phyloP scores from a whole-genome alignment of 1,140 invertebrate species.

The Panulirus ornatus region DNA sequence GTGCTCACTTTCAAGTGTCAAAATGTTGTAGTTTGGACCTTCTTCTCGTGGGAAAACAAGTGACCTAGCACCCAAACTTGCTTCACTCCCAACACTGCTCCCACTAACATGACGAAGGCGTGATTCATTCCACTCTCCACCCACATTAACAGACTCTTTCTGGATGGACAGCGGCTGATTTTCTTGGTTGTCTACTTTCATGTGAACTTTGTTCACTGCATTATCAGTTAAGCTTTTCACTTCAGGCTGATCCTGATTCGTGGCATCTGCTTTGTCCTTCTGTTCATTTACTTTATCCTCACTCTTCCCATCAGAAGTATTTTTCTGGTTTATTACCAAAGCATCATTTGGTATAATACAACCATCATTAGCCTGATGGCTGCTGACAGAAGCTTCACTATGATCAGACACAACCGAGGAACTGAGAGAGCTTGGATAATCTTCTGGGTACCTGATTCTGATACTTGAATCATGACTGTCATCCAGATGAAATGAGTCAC shows the following conservation, averaged over 20 bases:
- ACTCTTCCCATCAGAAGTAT: not conserved
- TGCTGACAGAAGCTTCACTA: slow-evolving; percentile 38
- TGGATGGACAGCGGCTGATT: not conserved
- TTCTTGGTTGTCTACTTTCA: not conserved
- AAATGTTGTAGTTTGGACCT: slow-evolving; percentile 80
- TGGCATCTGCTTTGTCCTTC: not conserved
- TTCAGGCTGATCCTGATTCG: not conserved
- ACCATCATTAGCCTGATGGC: slow-evolving; percentile 9
- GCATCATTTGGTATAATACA: not conserved
- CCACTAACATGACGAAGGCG: slow-evolving; percentile 58
- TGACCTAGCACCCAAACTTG: slow-evolving; percentile 83
- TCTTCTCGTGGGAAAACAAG: slow-evolving; percentile 91
- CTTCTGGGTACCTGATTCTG: slow-evolving; percentile 57
- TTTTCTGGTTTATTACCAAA: not conserved
- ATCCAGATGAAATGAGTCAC: not conserved
- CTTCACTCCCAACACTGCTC: slow-evolving; percentile 57
- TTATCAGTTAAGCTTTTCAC: not conserved
- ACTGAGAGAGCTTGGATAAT: slow-evolving; percentile 45
- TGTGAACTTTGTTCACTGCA: not conserved
- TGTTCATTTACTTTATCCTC: not conserved
- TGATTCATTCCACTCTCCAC: slow-evolving; percentile 24
- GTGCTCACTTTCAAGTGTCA: slow-evolving; percentile 61
- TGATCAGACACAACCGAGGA: slow-evolving; percentile 59
- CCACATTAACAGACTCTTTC: not conserved
- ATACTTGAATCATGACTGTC: slow-evolving; percentile 30